These are phyloP conservation scores for Sphyrna mokarran DNA, from an alignment of 2,113 vertebrate species.

Conservation along the genomic window DNA sequence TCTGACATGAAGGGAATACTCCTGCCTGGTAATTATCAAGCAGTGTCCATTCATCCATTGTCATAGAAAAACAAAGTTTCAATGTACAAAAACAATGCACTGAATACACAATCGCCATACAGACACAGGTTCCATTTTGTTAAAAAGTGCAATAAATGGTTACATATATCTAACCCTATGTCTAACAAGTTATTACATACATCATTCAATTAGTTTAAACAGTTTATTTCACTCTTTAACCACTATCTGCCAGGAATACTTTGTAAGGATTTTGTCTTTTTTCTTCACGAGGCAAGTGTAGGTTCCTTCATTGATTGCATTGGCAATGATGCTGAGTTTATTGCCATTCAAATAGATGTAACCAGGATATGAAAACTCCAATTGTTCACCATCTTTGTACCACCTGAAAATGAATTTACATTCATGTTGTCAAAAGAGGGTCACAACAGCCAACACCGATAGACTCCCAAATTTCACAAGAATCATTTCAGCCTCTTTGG, in stretches of 20 bases:
- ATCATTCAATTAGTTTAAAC: neutral
- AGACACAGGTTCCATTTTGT: neutral
- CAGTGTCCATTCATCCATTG: no score
- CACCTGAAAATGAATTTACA: slow-evolving; percentile 62
- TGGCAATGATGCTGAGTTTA: slow-evolving; percentile 87
- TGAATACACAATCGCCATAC: neutral
- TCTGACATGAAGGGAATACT: no score
- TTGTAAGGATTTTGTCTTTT: slow-evolving; percentile 77
- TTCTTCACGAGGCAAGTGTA: slow-evolving; percentile 89
- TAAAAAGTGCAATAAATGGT: neutral
- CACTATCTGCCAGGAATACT: slow-evolving; percentile 86
- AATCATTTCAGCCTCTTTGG: neutral
- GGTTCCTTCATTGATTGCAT: slow-evolving; percentile 88
- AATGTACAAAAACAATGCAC: neutral
- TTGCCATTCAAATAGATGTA: slow-evolving; percentile 81
- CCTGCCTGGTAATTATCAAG: no score
- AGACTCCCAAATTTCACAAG: neutral
- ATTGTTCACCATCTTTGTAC: slow-evolving; percentile 91
- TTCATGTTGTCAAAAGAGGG: neutral
- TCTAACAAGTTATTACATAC: neutral
- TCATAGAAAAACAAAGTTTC: no score
- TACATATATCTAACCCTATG: neutral
- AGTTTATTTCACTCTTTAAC: slow-evolving; percentile 49
- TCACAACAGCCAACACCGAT: neutral
- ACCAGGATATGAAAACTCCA: slow-evolving; percentile 84